phyloP scores from a whole-genome alignment of 2,113 vertebrate species.

The Eira barbara region DNA sequence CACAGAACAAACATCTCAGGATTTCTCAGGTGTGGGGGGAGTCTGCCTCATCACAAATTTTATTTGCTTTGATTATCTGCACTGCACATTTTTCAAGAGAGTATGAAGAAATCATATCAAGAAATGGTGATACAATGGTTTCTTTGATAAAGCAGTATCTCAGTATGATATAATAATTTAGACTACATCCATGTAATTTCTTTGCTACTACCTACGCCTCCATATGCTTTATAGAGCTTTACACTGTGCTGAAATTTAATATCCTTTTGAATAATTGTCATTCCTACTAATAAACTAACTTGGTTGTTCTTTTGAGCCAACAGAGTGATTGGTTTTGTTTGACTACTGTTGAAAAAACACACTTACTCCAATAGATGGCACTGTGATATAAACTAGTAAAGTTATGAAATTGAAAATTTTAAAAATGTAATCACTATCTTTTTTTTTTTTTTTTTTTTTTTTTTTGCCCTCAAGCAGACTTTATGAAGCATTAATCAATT shows the following conservation, averaged over 20 bases:
- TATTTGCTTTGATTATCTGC: not conserved
- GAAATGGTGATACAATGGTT: not conserved
- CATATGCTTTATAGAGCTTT: not conserved
- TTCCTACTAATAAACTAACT: not conserved
- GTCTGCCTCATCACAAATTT: not conserved
- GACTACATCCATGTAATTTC: not conserved
- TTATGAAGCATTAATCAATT: constrained; percentile 72
- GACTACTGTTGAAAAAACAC: not conserved
- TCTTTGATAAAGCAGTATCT: not conserved
- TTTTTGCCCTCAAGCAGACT: constrained; percentile 21
- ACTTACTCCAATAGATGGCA: constrained; percentile 77
- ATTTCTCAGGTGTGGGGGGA: not conserved
- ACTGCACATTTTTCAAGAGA: not conserved
- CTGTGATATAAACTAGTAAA: constrained; percentile 70
- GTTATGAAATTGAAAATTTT: not conserved
- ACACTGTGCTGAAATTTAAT: not conserved
- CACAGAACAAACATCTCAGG: accelerated
- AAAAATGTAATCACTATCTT: not conserved
- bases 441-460: not conserved
- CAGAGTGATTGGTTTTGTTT: not conserved
- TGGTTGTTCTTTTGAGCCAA: not conserved
- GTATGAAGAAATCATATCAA: not conserved
- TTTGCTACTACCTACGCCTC: not conserved
- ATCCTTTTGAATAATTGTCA: not conserved
- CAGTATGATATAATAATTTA: not conserved